phyloP scores from a whole-genome alignment of 2,113 vertebrate genomes.

The Bos indicus region DNA sequence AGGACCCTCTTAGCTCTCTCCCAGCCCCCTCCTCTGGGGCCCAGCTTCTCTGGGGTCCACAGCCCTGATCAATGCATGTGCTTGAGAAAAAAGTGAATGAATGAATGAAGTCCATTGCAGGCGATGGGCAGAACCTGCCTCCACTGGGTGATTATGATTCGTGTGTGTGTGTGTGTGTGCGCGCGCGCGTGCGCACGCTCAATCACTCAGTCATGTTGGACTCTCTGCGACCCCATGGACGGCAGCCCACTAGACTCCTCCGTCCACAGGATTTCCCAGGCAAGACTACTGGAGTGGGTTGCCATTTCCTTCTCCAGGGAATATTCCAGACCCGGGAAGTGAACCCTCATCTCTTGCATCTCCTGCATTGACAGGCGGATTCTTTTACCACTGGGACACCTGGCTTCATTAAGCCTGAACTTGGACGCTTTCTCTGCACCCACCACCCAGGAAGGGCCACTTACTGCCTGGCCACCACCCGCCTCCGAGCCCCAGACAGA shows the following conservation, averaged over 20 bases:
- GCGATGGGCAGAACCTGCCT: slow-evolving; percentile 71
- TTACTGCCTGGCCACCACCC: slow-evolving; percentile 75
- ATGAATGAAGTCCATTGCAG: background rate
- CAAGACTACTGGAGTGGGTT: background rate
- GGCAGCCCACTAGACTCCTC: background rate
- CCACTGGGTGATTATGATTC: slow-evolving; percentile 72
- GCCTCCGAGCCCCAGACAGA: slow-evolving; percentile 79
- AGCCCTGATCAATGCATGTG: background rate
- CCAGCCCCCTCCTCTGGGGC: background rate
- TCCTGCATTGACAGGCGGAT: background rate
- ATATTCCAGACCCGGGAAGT: background rate
- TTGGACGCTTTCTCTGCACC: slow-evolving; percentile 77
- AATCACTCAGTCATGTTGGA: rapidly evolving
- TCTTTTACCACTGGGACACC: background rate
- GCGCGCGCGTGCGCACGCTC: rapidly evolving
- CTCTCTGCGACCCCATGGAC: background rate
- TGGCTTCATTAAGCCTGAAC: slow-evolving; percentile 78
- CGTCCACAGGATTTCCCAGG: background rate
- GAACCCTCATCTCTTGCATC: background rate
- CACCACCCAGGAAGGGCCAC: slow-evolving; percentile 75
- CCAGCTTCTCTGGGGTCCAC: slow-evolving; percentile 27
- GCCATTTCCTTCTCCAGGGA: background rate
- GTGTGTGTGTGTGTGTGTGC: background rate
- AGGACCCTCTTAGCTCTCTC: background rate
- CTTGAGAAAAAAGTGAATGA: slow-evolving; percentile 30